These are phyloP conservation scores for Xanthostigma xanthostigma DNA, from an alignment of 2,888 invertebrate genomes.

Conservation along the genomic window DNA sequence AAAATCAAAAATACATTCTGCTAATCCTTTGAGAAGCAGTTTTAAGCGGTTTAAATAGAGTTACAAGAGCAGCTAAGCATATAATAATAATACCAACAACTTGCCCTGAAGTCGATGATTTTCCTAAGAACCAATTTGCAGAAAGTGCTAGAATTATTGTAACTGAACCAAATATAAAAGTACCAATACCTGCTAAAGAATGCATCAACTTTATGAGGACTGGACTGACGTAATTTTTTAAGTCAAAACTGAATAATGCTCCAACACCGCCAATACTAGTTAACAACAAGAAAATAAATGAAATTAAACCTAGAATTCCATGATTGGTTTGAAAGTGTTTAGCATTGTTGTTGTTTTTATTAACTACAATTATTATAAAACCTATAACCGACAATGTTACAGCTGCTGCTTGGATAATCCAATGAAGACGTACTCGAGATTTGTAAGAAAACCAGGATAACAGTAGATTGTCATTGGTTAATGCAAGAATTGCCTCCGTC, in stretches of 20 bases:
- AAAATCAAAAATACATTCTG: too few species aligned
- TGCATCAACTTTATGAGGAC: constrained; percentile 1
- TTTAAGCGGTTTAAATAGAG: constrained; percentile 1
- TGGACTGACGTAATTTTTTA: constrained; percentile 12
- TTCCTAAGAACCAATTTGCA: constrained; percentile 14
- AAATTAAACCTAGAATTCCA: constrained; percentile 22
- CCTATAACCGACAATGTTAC: constrained; percentile 17
- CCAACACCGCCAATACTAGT: constrained; percentile 21
- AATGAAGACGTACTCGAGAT: constrained; percentile 21
- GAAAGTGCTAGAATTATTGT: constrained; percentile 13
- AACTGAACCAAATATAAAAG: constrained; percentile 3
- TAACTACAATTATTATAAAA: constrained; percentile 19
- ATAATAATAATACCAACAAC: constrained; percentile 8
- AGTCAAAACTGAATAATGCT: constrained; percentile 20
- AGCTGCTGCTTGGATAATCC: constrained; percentile 19
- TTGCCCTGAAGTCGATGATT: constrained; percentile 7
- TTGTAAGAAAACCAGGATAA: constrained; percentile 12
- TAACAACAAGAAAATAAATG: constrained; percentile 17
- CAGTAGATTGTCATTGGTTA: constrained; percentile 22
- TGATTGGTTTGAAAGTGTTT: constrained; percentile 25
- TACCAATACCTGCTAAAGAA: constrained; percentile 1
- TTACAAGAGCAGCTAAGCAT: neutral
- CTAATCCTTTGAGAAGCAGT: neutral
- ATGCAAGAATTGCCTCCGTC: constrained; percentile 22
- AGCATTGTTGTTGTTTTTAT: constrained; percentile 20